phyloP scores from a whole-genome alignment of 2,113 vertebrate species.

The Pagrus major region DNA sequence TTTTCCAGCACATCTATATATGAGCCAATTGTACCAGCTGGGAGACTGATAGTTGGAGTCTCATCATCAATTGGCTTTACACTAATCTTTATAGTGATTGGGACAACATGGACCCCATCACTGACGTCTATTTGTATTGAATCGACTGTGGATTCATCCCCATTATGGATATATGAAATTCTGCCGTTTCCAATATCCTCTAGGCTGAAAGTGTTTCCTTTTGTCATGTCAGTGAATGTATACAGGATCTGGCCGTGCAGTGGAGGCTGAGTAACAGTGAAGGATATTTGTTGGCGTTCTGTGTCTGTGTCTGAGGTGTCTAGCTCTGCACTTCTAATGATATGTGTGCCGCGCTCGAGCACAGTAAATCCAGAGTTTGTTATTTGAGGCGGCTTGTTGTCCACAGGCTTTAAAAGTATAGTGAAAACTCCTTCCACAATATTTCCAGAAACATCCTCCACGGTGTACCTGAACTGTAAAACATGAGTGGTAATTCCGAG shows the following conservation, averaged over 20 bases:
- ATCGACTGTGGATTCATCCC: slow-evolving; percentile 87
- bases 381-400: slow-evolving; percentile 95
- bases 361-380: slow-evolving; percentile 93
- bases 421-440: slow-evolving; percentile 87
- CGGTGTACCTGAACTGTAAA: slow-evolving; percentile 91
- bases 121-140: slow-evolving; percentile 91
- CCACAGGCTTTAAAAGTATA: slow-evolving; percentile 92
- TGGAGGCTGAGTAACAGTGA: slow-evolving; percentile 90
- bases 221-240: slow-evolving; percentile 83
- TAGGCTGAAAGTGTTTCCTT: slow-evolving; percentile 86
- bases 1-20: slow-evolving; percentile 94
- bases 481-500: slow-evolving; percentile 92
- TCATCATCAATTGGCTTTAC: slow-evolving; percentile 90
- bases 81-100: slow-evolving; percentile 89
- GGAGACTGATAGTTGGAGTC: slow-evolving; percentile 83
- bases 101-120: slow-evolving; percentile 91
- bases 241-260: slow-evolving; percentile 87
- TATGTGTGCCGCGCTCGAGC: slow-evolving; percentile 87
- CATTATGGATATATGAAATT: slow-evolving; percentile 89
- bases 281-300: slow-evolving; percentile 85
- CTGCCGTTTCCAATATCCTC: slow-evolving; percentile 88
- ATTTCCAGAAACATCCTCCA: slow-evolving; percentile 92
- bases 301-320: slow-evolving; percentile 91
- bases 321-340: slow-evolving; percentile 87
- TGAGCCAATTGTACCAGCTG: slow-evolving; percentile 90